These are phyloP conservation scores for Elaphurus davidianus DNA, from an alignment of 2,113 vertebrate genomes.

Conservation along the genomic window DNA sequence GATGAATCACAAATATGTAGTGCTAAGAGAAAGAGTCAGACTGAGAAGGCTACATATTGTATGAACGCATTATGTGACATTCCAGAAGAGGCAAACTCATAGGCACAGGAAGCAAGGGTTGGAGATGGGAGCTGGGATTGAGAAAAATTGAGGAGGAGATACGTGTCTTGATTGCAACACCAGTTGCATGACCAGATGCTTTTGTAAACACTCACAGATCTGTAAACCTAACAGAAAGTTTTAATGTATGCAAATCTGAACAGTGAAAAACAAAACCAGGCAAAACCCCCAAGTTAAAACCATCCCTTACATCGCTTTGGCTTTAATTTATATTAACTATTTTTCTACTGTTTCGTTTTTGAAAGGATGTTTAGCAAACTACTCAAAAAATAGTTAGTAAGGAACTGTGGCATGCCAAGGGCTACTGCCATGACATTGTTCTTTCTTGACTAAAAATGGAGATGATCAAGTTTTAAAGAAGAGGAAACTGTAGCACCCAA, in stretches of 20 bases:
- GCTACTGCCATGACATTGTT: background rate
- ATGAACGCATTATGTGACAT: background rate
- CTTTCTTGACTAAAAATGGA: background rate
- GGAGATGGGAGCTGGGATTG: background rate
- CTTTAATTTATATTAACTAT: background rate
- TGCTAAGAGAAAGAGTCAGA: background rate
- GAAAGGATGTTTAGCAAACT: background rate
- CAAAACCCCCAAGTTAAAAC: background rate
- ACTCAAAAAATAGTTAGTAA: background rate
- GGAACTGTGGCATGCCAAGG: background rate
- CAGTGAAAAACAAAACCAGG: background rate
- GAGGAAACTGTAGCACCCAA: background rate
- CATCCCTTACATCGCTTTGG: background rate
- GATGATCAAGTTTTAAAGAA: background rate
- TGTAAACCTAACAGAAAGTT: background rate
- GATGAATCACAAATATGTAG: background rate
- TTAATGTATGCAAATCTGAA: background rate
- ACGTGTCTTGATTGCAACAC: background rate
- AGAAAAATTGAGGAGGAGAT: background rate
- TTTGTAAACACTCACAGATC: background rate
- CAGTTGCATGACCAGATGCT: background rate
- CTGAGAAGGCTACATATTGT: background rate
- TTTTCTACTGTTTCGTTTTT: background rate
- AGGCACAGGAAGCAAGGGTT: background rate
- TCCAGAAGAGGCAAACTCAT: background rate